A percentile compares a stretch with the other conserved stretches of the same genome.
Conservation (phyloP, 37 sponge, comb jelly and placozoan species). For the Beroe forskalii region DNA sequence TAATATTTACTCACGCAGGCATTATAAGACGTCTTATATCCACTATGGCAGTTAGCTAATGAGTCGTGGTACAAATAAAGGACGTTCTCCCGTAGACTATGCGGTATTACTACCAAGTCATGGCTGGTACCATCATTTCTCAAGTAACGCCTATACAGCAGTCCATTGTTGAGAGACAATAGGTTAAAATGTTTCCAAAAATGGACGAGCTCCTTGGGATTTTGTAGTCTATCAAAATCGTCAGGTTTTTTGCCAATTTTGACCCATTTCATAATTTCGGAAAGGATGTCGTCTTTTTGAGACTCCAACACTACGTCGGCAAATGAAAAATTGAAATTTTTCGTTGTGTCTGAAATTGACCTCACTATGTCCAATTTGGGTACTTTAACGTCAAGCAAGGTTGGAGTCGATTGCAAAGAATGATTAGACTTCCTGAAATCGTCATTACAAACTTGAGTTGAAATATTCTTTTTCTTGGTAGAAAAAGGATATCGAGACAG, state of each 20-base stretch:
- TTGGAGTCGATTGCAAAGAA: no score
- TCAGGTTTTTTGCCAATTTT: neutral
- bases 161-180: neutral
- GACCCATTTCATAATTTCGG: neutral
- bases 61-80: neutral
- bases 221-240: no score
- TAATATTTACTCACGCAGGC: neutral
- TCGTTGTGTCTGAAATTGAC: no score
- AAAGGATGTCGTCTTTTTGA: neutral
- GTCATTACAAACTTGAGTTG: no score
- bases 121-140: no score
- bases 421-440: no score
- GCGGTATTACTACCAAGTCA: neutral
- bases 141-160: neutral
- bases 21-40: neutral
- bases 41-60: neutral
- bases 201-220: neutral
- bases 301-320: no score
- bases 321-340: no score
- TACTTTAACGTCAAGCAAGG: no score
- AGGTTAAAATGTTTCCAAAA: constrained; percentile 17
- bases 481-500: neutral
- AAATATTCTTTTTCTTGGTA: no score
- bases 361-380: no score
- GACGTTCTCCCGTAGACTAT: neutral